phyloP scores from a whole-genome alignment of 2,888 invertebrate genomes.

The Orchestes rusci region DNA sequence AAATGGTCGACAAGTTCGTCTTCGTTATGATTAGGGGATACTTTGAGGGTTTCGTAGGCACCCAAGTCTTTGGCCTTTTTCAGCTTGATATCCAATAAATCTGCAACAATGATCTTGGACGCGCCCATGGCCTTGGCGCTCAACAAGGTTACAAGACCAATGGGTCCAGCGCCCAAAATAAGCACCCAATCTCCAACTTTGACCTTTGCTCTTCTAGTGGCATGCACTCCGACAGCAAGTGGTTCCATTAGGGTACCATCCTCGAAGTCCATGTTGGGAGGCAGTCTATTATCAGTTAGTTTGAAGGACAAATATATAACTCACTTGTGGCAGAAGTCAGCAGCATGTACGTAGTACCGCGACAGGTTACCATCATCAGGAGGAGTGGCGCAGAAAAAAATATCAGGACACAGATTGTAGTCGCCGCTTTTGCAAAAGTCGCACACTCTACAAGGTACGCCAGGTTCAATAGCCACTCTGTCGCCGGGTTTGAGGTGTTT shows the following conservation, averaged over 20 bases:
- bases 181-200: conserved; percentile 63
- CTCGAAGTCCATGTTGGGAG: conserved; percentile 82
- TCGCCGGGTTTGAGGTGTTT: conserved; percentile 62
- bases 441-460: conserved; percentile 80
- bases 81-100: conserved; percentile 55
- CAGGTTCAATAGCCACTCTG: conserved; percentile 92
- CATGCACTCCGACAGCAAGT: conserved; percentile 87
- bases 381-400: conserved; percentile 92
- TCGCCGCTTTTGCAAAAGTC: conserved; percentile 77
- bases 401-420: conserved; percentile 86
- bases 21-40: conserved; percentile 51
- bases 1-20: conserved; percentile 54
- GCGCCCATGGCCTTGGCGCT: conserved; percentile 84
- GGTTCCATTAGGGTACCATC: conserved; percentile 94
- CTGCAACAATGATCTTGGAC: conserved; percentile 61
- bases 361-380: conserved; percentile 85
- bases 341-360: conserved; percentile 82
- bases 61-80: conserved; percentile 71
- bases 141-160: conserved; percentile 75
- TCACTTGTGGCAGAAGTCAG: conserved; percentile 82
- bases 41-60: conserved; percentile 61
- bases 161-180: conserved; percentile 81
- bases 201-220: conserved; percentile 78
- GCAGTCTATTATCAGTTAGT: conserved; percentile 51
- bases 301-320: conserved; percentile 18